A percentile compares a stretch with the other conserved stretches of the same genome.
Conservation (phyloP, 1,140 invertebrate genomes). For the Mizuhopecten yessoensis region DNA sequence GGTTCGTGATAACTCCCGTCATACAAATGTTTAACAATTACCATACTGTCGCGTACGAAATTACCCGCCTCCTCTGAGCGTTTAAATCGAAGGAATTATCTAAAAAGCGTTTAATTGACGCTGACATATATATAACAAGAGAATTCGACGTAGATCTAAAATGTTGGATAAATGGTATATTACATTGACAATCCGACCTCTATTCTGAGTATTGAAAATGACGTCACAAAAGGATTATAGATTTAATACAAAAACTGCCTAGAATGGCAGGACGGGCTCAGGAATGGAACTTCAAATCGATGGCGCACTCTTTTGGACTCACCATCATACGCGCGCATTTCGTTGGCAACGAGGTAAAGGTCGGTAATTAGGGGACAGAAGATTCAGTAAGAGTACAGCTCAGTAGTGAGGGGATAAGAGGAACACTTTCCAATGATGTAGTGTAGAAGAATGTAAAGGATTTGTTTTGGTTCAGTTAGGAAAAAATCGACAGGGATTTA, state of each 20-base stretch:
- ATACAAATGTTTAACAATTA: background rate
- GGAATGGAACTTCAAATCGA: too few relatives aligned
- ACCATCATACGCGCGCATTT: too few relatives aligned
- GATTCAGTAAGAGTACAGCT: too few relatives aligned
- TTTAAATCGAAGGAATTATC: background rate
- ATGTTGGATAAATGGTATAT: background rate
- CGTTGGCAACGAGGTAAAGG: too few relatives aligned
- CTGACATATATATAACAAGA: background rate
- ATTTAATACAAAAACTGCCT: background rate
- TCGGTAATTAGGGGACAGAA: too few relatives aligned
- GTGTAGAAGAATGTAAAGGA: too few relatives aligned
- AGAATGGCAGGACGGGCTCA: too few relatives aligned
- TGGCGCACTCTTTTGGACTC: too few relatives aligned
- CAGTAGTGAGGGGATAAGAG: too few relatives aligned
- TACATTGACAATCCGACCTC: background rate
- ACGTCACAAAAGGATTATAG: background rate
- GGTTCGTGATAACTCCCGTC: background rate
- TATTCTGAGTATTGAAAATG: background rate
- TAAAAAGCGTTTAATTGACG: slow-evolving; percentile 27
- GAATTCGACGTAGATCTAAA: background rate
- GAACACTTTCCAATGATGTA: too few relatives aligned
- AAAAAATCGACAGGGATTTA: too few relatives aligned
- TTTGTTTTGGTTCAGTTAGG: too few relatives aligned
- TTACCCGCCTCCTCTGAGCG: background rate
- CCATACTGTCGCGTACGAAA: background rate